Evolutionary conservation across 2,113 vertebrate genomes (phyloP), one percentile per base, ranked within the genome.

Genomic region (Girardinichthys multiradiatus): DNA sequence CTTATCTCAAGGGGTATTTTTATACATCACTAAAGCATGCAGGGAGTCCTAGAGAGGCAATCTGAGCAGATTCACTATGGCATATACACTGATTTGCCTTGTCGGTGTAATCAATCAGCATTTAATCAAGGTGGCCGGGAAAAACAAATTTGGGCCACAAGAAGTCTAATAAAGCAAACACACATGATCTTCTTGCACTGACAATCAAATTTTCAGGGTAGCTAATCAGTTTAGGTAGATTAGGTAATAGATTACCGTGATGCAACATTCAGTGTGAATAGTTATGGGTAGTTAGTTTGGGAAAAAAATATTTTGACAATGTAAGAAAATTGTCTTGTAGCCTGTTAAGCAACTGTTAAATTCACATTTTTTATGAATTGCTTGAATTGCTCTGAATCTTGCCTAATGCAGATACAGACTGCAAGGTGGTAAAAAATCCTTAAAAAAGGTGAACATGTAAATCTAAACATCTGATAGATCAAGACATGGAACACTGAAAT

Each of bases 41-140:
- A 59, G 70, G 19, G 59, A 74, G 67, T 33, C 42, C 64, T 72
- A 57, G 57, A 31, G 60, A 15, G 71, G 61, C 79, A 45, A 69
- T 57, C 57, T 26, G 74, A 86, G 73, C 54, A 68, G 76, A 87
- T 86, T 79, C 63, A 74, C 45, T 63, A 74, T 71, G 75, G 74
- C 82, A 84, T 73, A 78, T 75, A 73, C 7, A 10, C 79, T 71
- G 79, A 85, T 85, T 80, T 48, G 61, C 59, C 68, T 72, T 79
- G 82, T 90, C 87, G 87, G 75, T 51, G 74, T 80, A 79, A 89
- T 90, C 89, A 87, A 89, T 90, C 87, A 88, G 66, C 54, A 31
- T 86, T 74, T 84, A 87, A 90, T 81, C 82, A 70, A 5, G 75
- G 71, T 21, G 72, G 64, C 27, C 8, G 0, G 59, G 31, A 76